Percentiles rank a stretch among this genome's conserved stretches.
Conservation (phyloP, 2,797 vertebrate genomes). For the Erethizon dorsatum region DNA sequence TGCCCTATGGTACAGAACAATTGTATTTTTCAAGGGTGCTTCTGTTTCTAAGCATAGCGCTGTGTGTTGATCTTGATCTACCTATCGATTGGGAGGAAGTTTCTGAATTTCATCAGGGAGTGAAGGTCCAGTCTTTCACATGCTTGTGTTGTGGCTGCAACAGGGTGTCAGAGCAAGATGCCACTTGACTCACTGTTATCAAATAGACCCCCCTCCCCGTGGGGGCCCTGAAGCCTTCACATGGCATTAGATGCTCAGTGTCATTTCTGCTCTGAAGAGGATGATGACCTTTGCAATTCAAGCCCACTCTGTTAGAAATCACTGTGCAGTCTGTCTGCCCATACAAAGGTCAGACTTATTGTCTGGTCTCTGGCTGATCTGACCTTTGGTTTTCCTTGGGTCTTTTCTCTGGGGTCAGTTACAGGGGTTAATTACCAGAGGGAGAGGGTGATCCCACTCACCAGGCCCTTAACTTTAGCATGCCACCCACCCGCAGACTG, state of each 20-base stretch:
- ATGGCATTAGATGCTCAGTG: background rate
- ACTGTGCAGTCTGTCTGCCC: background rate
- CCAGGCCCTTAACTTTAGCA: background rate
- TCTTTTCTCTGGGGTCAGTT: background rate
- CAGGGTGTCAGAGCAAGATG: background rate
- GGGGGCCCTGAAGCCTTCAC: background rate
- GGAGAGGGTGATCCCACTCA: background rate
- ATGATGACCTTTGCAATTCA: slow-evolving; percentile 7
- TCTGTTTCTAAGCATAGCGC: background rate
- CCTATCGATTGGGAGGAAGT: background rate
- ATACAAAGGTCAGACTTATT: slow-evolving; percentile 5
- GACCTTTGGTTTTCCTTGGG: background rate
- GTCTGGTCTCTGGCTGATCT: background rate
- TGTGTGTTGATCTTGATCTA: background rate
- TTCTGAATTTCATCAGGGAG: background rate
- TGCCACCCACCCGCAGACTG: background rate
- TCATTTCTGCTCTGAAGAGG: background rate
- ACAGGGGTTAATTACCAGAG: slow-evolving; percentile 24
- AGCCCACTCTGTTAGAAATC: background rate
- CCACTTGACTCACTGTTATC: background rate
- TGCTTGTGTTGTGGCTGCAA: rapidly evolving
- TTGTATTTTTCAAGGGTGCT: background rate
- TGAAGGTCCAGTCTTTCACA: background rate
- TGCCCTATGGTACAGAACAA: background rate
- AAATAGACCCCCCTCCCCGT: too few relatives aligned